A percentile compares a stretch with the other conserved stretches of the same genome.
Evolutionary conservation across 2,888 invertebrate species (phyloP).

Genomic region (Phyllotreta cruciferae): DNA sequence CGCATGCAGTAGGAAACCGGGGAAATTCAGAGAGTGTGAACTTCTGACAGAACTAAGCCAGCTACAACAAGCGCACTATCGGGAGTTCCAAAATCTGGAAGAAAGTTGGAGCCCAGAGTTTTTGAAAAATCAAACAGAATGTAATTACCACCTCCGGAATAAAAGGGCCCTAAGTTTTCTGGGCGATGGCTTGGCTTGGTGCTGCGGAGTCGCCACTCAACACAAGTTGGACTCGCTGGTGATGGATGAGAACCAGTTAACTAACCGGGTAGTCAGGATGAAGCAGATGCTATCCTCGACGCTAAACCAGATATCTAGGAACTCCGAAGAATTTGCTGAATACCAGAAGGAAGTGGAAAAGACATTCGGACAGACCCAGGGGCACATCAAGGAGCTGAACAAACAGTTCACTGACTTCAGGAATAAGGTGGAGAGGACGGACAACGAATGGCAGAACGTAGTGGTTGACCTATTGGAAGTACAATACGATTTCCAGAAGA

Average conservation of each 20-base stretch:
- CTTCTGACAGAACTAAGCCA: neutral
- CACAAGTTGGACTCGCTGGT: slow-evolving; percentile 30
- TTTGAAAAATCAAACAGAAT: slow-evolving; percentile 4
- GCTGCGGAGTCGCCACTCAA: slow-evolving; percentile 38
- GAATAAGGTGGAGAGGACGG: neutral
- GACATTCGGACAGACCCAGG: neutral
- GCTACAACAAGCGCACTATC: neutral
- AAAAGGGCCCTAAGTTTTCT: slow-evolving; percentile 31
- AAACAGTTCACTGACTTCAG: neutral
- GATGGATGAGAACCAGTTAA: slow-evolving; percentile 21
- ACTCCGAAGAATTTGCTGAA: slow-evolving; percentile 19
- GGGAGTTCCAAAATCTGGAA: slow-evolving; percentile 1
- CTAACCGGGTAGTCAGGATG: slow-evolving; percentile 9
- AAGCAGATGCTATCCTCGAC: slow-evolving; percentile 3
- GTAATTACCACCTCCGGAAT: neutral
- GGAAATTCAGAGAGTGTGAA: slow-evolving; percentile 1
- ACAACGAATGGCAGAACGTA: neutral
- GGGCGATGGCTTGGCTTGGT: slow-evolving; percentile 36
- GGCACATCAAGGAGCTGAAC: neutral
- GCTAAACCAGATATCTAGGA: neutral
- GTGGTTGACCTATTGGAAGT: neutral
- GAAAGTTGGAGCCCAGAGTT: slow-evolving; percentile 14
- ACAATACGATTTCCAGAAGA: neutral
- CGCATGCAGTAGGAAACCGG: neutral
- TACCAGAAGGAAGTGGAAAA: neutral